A percentile compares a stretch with the other conserved stretches of the same genome.
Evolutionary conservation across 2,113 vertebrate genomes (phyloP).

Genomic region (Trematocara unimaculatum): DNA sequence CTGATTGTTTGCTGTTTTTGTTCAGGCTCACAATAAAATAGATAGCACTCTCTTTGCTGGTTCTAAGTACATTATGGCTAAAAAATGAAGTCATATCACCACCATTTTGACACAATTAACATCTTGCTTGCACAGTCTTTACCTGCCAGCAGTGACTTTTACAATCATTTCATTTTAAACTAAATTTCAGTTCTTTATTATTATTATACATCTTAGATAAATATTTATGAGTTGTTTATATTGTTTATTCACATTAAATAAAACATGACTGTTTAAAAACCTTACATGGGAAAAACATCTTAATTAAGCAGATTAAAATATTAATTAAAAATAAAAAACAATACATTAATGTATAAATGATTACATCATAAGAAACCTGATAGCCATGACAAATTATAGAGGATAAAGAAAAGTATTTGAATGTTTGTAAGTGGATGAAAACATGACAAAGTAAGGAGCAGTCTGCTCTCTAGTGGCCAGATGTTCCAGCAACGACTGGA

Average conservation of each 20-base stretch:
- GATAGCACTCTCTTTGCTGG: background rate
- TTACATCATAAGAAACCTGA: background rate
- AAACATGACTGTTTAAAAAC: background rate
- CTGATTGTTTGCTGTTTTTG: constrained; percentile 34
- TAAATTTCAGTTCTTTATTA: background rate
- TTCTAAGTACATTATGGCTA: constrained; percentile 2
- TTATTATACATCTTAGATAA: background rate
- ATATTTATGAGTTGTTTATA: background rate
- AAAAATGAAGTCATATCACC: background rate
- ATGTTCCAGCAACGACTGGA: background rate
- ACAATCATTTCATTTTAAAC: background rate
- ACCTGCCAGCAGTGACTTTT: background rate
- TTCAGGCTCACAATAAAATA: constrained; percentile 11
- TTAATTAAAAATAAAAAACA: background rate
- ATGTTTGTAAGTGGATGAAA: background rate
- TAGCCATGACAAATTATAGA: background rate
- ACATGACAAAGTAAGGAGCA: constrained; percentile 28
- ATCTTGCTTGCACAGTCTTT: background rate
- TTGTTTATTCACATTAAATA: background rate
- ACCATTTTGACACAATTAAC: background rate
- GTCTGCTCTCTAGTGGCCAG: constrained; percentile 69
- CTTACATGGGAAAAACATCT: background rate
- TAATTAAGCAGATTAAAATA: background rate
- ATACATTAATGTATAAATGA: background rate
- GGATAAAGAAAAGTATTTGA: background rate